Evolutionary conservation across 53 echinoderm and acorn worm genomes (phyloP), one percentile per base, ranked within the genome.

Genomic region (Glandiceps talaboti): DNA sequence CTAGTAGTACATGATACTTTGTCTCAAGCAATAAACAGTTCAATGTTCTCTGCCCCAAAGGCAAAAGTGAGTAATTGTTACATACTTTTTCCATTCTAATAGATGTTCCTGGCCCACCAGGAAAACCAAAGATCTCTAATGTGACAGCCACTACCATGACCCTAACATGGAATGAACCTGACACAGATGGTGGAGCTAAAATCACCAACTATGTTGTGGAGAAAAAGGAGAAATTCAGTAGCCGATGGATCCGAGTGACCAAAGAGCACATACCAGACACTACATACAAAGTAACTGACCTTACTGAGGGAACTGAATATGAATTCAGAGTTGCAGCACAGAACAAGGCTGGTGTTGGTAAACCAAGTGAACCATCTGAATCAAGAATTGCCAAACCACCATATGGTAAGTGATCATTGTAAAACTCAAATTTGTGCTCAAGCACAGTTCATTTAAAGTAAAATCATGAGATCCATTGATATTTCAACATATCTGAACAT

Each of bases 311-410:
- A 28, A 83, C 86, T 31, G 85, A 90, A 74, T 92, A 96, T 74
- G 84, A 81, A 33, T 92, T 96, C 82, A 79, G 96, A 77, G 96
- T 92, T 31, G 85, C 82, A 25, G 92, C 92, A 26, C 88, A 92
- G 80, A 96, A 92, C 83, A 90, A 82, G 87, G 96, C 89, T 77
- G 96, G 96, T 30, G 31, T 77, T 28, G 92, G 96, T 75, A 86
- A 90, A 87, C 95, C 96, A n/a, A 92, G 96, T 76, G 95, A 92
- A 79, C 87, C 92, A 73, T 87, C 96, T 1, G 82, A 85, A 28
- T 73, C 90, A 32, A 84, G 90, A 30, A 81, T 89, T 30, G 89
- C 92, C 32, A 90, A 87, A 80, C 87, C 87, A 28, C 91, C 92
- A 29, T 92, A 89, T 80, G 95, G 94, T 94, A 81, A 90, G 85